Base-by-base conservation (phyloP, 2,113 vertebrate genomes). In the Callionymus lyra region DNA sequence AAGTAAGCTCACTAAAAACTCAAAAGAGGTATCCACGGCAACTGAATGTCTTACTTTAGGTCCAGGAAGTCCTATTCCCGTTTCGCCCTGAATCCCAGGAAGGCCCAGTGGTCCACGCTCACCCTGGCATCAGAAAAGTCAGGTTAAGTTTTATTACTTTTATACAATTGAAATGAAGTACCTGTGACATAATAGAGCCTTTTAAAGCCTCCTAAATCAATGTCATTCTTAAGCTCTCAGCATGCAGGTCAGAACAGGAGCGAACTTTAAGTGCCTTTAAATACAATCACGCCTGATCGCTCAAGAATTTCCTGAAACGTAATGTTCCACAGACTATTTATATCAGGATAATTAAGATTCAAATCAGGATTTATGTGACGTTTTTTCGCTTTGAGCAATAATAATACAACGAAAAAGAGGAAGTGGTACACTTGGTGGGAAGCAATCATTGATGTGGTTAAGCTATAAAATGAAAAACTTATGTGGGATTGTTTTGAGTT, bases 81-180 rank as follows among this genome's bases (percentile, higher is more conserved):
- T 86, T 65, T 93, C 89, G 41, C 91, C 91, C 68, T 87, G 87
- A 56, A 91, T 81, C 43, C 91, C 91, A 38, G 85, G 68, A 19
- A 80, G 84, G 2, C 91, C 91, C 31, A 59, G 6, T 44, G 75
- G 51, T 31, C 91, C 91, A 59, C 90, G 87, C 56, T 90, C 90
- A 41, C 91, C 91, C 91, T 94, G 63, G 63, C 13, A 70, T n/a
- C 16, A 74, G 53, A 69, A 55, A 16, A 45, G n/a, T 16, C 14
- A 36, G 33, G 17, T 40, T 12, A 16, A 8, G 14, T 44, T 16
- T 35, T 10, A 45, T 6, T n/a, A 6, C n/a, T 19, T 19, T 12
- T 34, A 12, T 33, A 44, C 31, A 27, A 14, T 12, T 33, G 27
- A 12, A 9, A 32, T 15, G 17, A 16, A 44, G 21, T 8, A 27